Percentiles rank a stretch among this genome's conserved stretches.
Conservation (phyloP, 2,113 vertebrate genomes). For the Melanerpes aurifrons region DNA sequence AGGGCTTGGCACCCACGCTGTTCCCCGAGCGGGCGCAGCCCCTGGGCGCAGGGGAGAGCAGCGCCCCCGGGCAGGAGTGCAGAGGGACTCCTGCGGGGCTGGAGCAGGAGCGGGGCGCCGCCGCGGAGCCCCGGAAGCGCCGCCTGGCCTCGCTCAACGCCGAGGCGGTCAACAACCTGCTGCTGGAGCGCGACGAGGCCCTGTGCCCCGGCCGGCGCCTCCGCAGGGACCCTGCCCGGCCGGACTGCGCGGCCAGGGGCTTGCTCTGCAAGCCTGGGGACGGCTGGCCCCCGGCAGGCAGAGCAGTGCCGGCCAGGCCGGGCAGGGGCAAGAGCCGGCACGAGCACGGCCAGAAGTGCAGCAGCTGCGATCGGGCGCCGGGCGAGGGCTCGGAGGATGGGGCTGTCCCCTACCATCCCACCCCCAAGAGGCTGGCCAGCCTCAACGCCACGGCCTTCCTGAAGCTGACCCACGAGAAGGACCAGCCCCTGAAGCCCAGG, state of each 20-base stretch:
- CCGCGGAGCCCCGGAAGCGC: constrained; percentile 86
- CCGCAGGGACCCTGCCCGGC: constrained; percentile 47
- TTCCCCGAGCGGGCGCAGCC: constrained; percentile 60
- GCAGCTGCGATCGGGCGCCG: constrained; percentile 64
- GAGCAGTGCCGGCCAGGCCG: background rate
- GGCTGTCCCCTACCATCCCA: constrained; percentile 74
- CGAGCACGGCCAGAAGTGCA: constrained; percentile 61
- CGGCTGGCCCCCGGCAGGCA: constrained; percentile 70
- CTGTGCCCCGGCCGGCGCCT: constrained; percentile 71
- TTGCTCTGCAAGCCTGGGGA: constrained; percentile 56
- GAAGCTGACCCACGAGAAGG: constrained; percentile 88
- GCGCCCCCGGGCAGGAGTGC: constrained; percentile 31
- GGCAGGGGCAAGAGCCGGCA: constrained; percentile 61
- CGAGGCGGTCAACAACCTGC: constrained; percentile 93
- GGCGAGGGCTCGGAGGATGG: constrained; percentile 75
- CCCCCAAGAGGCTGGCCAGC: constrained; percentile 93
- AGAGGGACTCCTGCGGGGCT: constrained; percentile 8
- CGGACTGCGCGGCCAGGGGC: constrained; percentile 70
- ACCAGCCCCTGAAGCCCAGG: constrained; percentile 76
- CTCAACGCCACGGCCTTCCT: constrained; percentile 93
- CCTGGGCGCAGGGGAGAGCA: constrained; percentile 33
- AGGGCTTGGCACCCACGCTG: constrained; percentile 57
- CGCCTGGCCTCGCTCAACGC: constrained; percentile 97
- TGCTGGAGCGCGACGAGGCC: constrained; percentile 85
- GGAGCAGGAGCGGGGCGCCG: constrained; percentile 65